A percentile compares a stretch with the other conserved stretches of the same genome.
phyloP scores from a whole-genome alignment of 2,888 invertebrate genomes.

The Drosophila emarginata region DNA sequence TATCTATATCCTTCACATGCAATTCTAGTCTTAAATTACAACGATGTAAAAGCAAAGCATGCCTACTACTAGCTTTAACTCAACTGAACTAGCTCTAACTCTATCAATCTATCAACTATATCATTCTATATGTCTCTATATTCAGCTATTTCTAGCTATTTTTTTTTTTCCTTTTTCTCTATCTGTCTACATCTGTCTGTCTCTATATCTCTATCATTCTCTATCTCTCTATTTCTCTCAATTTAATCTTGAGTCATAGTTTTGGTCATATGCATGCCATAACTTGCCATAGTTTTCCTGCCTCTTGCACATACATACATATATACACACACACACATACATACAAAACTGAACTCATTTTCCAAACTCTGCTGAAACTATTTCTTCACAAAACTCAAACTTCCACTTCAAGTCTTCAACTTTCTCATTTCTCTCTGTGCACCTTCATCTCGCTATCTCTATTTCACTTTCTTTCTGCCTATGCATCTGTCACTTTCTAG shows the following conservation, averaged over 20 bases:
- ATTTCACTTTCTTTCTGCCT: conserved; percentile 49
- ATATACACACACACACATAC: conserved; percentile 28
- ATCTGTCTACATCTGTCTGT: conserved; percentile 15
- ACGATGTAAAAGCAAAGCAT: conserved; percentile 46
- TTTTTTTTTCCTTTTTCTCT: conserved; percentile 34
- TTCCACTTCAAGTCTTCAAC: conserved; percentile 55
- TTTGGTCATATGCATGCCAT: conserved; percentile 80
- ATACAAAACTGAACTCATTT: conserved; percentile 68
- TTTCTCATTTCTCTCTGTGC: conserved; percentile 63
- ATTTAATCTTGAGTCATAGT: conserved; percentile 69
- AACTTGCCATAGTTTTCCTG: conserved; percentile 81
- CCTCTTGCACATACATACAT: conserved; percentile 16
- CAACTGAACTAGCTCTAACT: conserved; percentile 41
- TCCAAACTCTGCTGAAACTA: conserved; percentile 41
- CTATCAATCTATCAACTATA: conserved; percentile 52
- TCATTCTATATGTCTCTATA: conserved; percentile 55
- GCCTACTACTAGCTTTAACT: conserved; percentile 46
- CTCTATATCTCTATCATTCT: conserved; percentile 19
- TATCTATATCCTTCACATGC: conserved; percentile 63
- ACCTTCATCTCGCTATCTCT: conserved; percentile 45
- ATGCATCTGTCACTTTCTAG: conserved; percentile 64
- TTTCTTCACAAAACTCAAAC: conserved; percentile 43
- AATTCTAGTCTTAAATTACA: conserved; percentile 80
- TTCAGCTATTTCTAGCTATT: conserved; percentile 30
- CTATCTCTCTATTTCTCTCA: conserved; percentile 21